These are phyloP conservation scores for Actias luna DNA, from an alignment of 2,888 invertebrate genomes.

Conservation along the genomic window DNA sequence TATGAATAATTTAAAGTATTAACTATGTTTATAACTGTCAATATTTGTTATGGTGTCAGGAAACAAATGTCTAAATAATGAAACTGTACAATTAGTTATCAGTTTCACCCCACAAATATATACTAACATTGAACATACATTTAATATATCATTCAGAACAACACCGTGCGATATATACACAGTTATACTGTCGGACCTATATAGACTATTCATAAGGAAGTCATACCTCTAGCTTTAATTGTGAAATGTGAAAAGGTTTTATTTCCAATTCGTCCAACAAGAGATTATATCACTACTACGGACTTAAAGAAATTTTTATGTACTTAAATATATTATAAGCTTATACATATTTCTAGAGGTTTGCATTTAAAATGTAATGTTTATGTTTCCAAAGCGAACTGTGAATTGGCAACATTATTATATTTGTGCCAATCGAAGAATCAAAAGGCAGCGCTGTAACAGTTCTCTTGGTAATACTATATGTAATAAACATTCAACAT, in stretches of 20 bases:
- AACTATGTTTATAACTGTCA: background rate
- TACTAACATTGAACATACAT: background rate
- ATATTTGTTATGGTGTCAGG: background rate
- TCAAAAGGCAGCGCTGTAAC: background rate
- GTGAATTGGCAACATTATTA: background rate
- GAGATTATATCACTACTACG: conserved; percentile 60
- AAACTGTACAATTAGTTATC: background rate
- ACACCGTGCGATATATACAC: background rate
- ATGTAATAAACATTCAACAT: conserved; percentile 31
- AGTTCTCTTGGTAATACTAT: background rate
- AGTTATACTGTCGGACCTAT: background rate
- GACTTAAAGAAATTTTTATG: conserved; percentile 67
- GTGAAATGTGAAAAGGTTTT: conserved; percentile 2
- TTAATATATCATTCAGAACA: background rate
- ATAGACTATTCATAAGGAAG: background rate
- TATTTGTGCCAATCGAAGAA: background rate
- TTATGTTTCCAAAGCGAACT: conserved; percentile 38
- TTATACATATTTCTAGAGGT: conserved; percentile 49
- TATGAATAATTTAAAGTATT: background rate
- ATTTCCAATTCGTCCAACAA: conserved; percentile 60
- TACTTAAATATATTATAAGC: conserved; percentile 76
- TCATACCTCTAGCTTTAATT: background rate
- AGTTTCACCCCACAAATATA: background rate
- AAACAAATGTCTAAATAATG: background rate
- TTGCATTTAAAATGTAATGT: conserved; percentile 63